Base-by-base conservation (phyloP, 64 coral and sea anemone genomes). In the Montipora foliosa region DNA sequence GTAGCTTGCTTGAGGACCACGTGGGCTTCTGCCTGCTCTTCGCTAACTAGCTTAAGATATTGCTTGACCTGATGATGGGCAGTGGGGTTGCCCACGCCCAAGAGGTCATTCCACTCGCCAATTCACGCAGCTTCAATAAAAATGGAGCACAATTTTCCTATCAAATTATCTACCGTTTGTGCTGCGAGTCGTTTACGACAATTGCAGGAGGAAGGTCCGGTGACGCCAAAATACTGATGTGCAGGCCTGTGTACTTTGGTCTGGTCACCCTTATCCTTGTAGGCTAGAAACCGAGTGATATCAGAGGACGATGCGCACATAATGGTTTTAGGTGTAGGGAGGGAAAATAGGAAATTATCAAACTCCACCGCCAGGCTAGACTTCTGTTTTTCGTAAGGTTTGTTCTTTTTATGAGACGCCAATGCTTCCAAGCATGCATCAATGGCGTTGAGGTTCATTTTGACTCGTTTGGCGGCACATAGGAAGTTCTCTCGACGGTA, bases 81-180 rank as follows among this genome's bases (percentile, higher is more conserved):
- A 20, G 80, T 70, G 11, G 91, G 91, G 50, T 77, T 93, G 2
- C 88, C 88, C 8, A 44, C 15, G 10, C 8, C 37, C 8, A 86
- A 19, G 16, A 79, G n/a, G 16, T 57, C 16, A 46, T 82, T 78
- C 72, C 80, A 84, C 15, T 82, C 51, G 15, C 55, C 46, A 13
- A 53, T 60, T 47, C 55, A 22, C 9, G 89, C 89, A 4, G 68
- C 11, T 9, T 58, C 6, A 5, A 45, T 48, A 82, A 95, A 95
- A 44, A 88, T 88, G 4, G 94, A 46, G 2, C 66, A 17, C 25
- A 95, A 75, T 71, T 95, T 95, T 7, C 64, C 79, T 10, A 95
- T 90, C 7, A 52, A 21, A 73, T 29, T 84, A n/a, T 84, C 77
- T 8, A 95, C 71, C 3, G 79, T 90, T 3, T 87, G 70, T 12